Percentiles rank a stretch among this genome's conserved stretches.
phyloP scores from a whole-genome alignment of 2,888 invertebrate genomes.

The Bursaphelenchus okinawaensis region DNA sequence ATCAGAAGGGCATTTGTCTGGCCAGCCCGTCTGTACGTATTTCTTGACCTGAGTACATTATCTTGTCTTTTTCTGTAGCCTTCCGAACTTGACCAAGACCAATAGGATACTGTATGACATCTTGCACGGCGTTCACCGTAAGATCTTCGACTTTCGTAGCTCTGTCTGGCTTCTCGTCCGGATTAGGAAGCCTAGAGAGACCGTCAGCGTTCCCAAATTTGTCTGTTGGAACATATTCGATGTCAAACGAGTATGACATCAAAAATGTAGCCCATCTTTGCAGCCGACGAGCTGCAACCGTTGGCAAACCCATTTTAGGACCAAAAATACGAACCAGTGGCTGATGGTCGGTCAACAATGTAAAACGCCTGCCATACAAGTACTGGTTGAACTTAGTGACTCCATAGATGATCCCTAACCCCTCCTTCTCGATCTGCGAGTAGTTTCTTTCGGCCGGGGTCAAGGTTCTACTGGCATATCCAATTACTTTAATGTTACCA shows the following conservation, averaged over 20 bases:
- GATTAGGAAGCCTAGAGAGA: conserved; percentile 43
- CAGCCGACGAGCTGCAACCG: conserved; percentile 44
- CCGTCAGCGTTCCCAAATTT: conserved; percentile 55
- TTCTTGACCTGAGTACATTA: background rate
- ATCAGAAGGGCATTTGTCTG: too few species aligned
- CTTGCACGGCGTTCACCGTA: too few species aligned
- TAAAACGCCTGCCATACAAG: conserved; percentile 59
- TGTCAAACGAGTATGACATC: conserved; percentile 55
- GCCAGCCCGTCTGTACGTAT: background rate
- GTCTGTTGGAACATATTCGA: conserved; percentile 46
- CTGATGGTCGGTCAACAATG: conserved; percentile 39
- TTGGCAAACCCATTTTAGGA: conserved; percentile 34
- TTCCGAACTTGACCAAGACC: too few species aligned
- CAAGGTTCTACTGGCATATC: conserved; percentile 26
- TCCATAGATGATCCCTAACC: conserved; percentile 58
- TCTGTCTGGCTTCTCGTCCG: conserved; percentile 12
- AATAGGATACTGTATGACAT: too few species aligned
- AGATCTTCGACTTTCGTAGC: background rate
- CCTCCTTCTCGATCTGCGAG: conserved; percentile 51
- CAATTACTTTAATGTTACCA: conserved; percentile 37
- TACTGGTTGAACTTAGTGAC: conserved; percentile 59
- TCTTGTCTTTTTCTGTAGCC: conserved; percentile 1
- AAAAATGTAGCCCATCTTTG: conserved; percentile 50
- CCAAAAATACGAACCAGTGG: conserved; percentile 55
- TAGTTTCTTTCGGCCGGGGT: conserved; percentile 32